Conservation (phyloP, 2,888 invertebrate species). For the Barypeithes pellucidus region DNA sequence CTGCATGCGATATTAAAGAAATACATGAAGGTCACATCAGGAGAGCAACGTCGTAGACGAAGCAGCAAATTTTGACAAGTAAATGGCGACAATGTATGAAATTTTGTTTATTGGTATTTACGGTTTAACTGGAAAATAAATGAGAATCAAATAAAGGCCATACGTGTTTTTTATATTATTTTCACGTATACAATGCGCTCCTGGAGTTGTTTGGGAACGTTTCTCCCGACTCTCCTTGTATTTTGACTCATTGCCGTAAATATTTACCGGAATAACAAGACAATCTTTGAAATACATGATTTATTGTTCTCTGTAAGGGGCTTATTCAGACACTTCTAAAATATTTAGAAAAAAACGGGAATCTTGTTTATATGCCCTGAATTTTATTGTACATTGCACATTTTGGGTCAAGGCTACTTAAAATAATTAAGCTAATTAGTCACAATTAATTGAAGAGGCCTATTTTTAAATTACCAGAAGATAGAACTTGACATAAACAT, state of each 20-base stretch:
- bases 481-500: neutral
- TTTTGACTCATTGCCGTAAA: neutral
- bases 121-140: too few relatives aligned
- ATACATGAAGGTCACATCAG: too few relatives aligned
- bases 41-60: too few relatives aligned
- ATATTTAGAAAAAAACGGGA: slow-evolving; percentile 14
- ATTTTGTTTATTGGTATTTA: too few relatives aligned
- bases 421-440: slow-evolving; percentile 28
- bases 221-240: too few relatives aligned
- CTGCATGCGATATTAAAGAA: too few relatives aligned
- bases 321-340: slow-evolving; percentile 5
- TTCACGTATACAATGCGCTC: too few relatives aligned
- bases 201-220: too few relatives aligned
- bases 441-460: slow-evolving; percentile 12
- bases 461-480: slow-evolving; percentile 20
- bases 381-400: neutral
- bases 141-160: too few relatives aligned
- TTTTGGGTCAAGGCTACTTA: slow-evolving; percentile 30
- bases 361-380: slow-evolving; percentile 5
- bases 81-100: too few relatives aligned
- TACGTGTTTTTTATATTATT: too few relatives aligned
- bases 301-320: neutral
- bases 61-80: too few relatives aligned
- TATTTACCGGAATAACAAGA: neutral
- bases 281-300: neutral